Percentiles rank a stretch among this genome's conserved stretches.
Conservation (phyloP, 2,113 vertebrate species). For the Irena cyanogastra region DNA sequence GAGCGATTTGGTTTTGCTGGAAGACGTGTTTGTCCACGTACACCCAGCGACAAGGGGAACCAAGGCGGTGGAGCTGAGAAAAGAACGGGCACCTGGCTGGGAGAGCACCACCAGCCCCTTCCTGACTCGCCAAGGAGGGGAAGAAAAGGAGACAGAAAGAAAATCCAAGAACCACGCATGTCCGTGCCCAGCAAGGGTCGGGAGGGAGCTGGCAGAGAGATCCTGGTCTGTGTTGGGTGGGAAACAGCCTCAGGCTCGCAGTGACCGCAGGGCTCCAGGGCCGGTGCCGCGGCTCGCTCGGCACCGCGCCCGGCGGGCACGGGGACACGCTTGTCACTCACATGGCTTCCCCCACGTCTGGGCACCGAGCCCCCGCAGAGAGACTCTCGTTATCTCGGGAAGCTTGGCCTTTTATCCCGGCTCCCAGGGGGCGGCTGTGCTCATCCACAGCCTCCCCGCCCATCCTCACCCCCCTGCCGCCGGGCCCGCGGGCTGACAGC, state of each 20-base stretch:
- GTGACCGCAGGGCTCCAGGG: not conserved
- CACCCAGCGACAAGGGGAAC: not conserved
- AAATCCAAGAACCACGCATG: not conserved
- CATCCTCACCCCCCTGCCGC: not conserved
- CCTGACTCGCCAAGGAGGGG: not conserved
- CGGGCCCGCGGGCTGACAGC: not conserved
- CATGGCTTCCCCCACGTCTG: accelerated
- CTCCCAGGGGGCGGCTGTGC: not conserved
- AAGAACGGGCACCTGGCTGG: not conserved
- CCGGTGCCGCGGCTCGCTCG: accelerated
- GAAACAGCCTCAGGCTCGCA: not conserved
- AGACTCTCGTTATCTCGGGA: not conserved
- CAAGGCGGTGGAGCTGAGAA: not conserved
- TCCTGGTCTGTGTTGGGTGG: accelerated
- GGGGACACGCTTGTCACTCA: constrained; percentile 26
- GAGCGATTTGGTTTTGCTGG: not conserved
- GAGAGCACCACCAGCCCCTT: not conserved
- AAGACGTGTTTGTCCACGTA: not conserved
- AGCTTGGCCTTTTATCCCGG: not conserved
- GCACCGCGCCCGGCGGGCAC: not conserved
- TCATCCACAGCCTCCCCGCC: not conserved
- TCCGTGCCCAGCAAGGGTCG: not conserved
- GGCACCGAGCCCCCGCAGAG: not conserved
- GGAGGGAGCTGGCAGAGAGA: not conserved
- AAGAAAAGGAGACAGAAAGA: not conserved